Base-by-base conservation (phyloP, 2,888 invertebrate genomes). In the Lamellibrachia columna region DNA sequence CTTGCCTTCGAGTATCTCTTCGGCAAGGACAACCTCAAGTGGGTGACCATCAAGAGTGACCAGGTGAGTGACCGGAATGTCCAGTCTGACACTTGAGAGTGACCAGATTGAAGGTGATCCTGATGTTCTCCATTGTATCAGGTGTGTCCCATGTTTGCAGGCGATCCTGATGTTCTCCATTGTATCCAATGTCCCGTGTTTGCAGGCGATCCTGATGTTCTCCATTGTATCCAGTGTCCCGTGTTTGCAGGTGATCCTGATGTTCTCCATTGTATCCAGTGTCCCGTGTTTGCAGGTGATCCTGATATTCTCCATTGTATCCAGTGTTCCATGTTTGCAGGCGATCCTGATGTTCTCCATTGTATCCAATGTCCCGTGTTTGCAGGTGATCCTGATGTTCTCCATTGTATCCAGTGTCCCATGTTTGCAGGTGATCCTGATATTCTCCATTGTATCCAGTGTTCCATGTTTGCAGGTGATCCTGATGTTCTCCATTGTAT, bases 1-100 rank as follows among this genome's bases (percentile, higher is more conserved):
- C 97, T 99, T 92, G 98, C 99, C 0, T 99, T 99, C 96, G 99
- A 99, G 97, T 99, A 99, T 97, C 97, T 99, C 93, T 97, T 99
- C 97, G 98, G 98, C 55, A 98, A 98, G 97, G 98, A 99, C 96
- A 98, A 98, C 94, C 97, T 99, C 93, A 98, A 98, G 96, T 99
- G 99, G 99, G 98, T 99, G 94, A 98, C 98, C 52, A 97, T 99
- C 94, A 97, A 98, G 92, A 99, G 98, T 94, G 98, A 98, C 94
- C 96, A 97, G 96, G 98, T 99, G 7, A 98, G 15, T 90, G 3
- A 90, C 90, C 28, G 6, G 90, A 15, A 11, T 1, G 90, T 40
- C 40, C 40, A 40, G 40, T 40, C 40, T 40, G 40, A 40, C 40
- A 40, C 40, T 40, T 1, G 1, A 40, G 52, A 90, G 15, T 90